A percentile compares a stretch with the other conserved stretches of the same genome.
These are phyloP conservation scores for Drosophila willistoni DNA, from an alignment of 1,140 invertebrate genomes.

Conservation along the genomic window DNA sequence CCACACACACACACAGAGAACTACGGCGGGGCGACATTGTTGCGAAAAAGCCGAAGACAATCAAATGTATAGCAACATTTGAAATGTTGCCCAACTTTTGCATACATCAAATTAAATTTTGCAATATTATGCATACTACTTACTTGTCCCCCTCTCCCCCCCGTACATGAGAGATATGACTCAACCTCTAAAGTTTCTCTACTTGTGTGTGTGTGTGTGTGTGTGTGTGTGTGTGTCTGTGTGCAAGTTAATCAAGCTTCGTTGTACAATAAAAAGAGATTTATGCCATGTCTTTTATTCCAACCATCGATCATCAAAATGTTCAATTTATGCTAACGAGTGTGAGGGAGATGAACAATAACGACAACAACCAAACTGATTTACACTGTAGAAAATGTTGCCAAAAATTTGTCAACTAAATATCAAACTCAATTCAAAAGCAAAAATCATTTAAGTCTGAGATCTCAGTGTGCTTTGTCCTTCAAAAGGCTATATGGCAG, in stretches of 20 bases:
- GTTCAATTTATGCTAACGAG: constrained; percentile 47
- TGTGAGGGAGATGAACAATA: constrained; percentile 16
- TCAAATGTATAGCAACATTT: constrained; percentile 63
- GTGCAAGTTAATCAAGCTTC: constrained; percentile 29
- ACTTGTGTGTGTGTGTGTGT: constrained; percentile 8
- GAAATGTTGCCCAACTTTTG: constrained; percentile 27
- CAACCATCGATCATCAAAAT: constrained; percentile 70
- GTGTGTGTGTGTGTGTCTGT: constrained; percentile 18
- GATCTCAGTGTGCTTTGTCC: too few species aligned
- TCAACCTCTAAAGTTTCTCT: constrained; percentile 34
- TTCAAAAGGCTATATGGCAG: too few species aligned
- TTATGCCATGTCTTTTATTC: constrained; percentile 51
- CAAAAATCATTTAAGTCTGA: too few species aligned
- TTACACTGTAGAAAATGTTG: not conserved
- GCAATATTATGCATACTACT: constrained; percentile 62
- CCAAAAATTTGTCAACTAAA: too few species aligned
- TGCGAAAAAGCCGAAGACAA: constrained; percentile 46
- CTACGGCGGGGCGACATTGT: constrained; percentile 34
- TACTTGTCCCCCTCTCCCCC: not conserved
- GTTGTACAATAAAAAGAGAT: constrained; percentile 24
- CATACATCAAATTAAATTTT: constrained; percentile 39
- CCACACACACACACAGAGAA: too few species aligned
- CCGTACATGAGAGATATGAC: constrained; percentile 23
- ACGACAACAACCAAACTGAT: too few species aligned
- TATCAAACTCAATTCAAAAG: too few species aligned